Evolutionary conservation across 2,797 vertebrate species (phyloP), one percentile per base, ranked within the genome.

Genomic region (Sebastiscus tertius): DNA sequence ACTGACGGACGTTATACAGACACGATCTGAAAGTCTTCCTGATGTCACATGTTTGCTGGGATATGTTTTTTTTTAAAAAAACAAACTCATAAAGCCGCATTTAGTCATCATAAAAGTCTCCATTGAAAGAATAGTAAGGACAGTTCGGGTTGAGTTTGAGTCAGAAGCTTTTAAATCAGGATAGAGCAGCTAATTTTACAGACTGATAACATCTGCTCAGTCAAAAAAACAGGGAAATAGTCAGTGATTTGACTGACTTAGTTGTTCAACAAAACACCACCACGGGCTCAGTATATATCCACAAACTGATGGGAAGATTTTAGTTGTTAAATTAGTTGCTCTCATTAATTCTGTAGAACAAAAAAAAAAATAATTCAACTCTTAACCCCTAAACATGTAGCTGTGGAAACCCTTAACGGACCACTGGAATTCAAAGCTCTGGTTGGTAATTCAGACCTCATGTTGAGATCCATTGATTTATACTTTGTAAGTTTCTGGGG

Each of bases 401-500:
- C 24, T 2, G 27, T 64, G 27, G 42, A 61, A 75, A 71, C 49
- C n/a, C 26, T 42, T 0, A 5, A 24, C 0, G 8, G 58, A n/a
- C 24, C 8, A 0, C 20, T 68, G 58, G 66, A 78, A 79, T 78
- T 70, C 5, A 14, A 12, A 31, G 58, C 12, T 46, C n/a, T 10
- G 36, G 26, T n/a, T 46, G 54, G 8, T 62, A 13, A 52, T 49
- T 65, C 55, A 27, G 52, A 59, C 36, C 58, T 14, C 67, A 31
- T 1, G 2, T 22, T 60, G 64, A 71, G 56, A 64, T 39, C 59
- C 22, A 61, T 49, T 66, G 73, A 77, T 81, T 65, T 66, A 75
- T 33, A 39, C 69, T 76, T 61, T 33, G n/a, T 24, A 46, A n/a
- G 46, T 55, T 67, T 75, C 18, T 39, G 75, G 78, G 80, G 26